Base-by-base conservation (phyloP, 2,797 vertebrate genomes). In the Enteromius unitaeniatus region DNA sequence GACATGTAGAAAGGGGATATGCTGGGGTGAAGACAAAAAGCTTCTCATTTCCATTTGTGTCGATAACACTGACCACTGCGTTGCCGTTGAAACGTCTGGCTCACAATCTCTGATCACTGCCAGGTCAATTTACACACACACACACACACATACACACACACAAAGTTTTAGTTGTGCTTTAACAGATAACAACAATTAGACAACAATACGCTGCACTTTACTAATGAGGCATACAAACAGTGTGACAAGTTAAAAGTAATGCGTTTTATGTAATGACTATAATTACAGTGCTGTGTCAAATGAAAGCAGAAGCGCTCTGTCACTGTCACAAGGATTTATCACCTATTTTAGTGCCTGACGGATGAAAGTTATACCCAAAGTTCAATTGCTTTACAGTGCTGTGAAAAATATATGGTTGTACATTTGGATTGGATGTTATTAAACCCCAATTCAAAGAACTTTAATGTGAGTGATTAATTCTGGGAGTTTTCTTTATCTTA, bases 251-350 rank as follows among this genome's bases (percentile, higher is more conserved):
- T 55, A 53, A 74, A 21, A 53, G 74, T 49, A 77, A 42, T 53
- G 64, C 65, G 58, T 19, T 34, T 21, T 40, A 21, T 68, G 34
- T 68, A 51, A 70, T 26, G 42, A 40, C 62, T 68, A 51, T 53
- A 76, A 69, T 81, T 72, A 69, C 67, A 65, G 53, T n/a, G 31
- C 45, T 19, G 74, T 42, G 37, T 77, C 74, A 76, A 60, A 60
- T 58, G n/a, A 62, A 60, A 60, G 31, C 53, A 60, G 74, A 26
- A 60, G 72, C 3, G 49, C 49, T 75, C 72, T 55, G 49, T 75
- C 21, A 75, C 31, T 75, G 49, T 75, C 72, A 55, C 49, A 15
- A 37, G 28, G 19, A 75, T 75, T 75, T 55, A 75, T 75, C 31
- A 2, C 72, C 19, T 31, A 55, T 55, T 75, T 75, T 37, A 75